phyloP scores from a whole-genome alignment of 2,113 vertebrate genomes.

The Limnothrissa miodon region DNA sequence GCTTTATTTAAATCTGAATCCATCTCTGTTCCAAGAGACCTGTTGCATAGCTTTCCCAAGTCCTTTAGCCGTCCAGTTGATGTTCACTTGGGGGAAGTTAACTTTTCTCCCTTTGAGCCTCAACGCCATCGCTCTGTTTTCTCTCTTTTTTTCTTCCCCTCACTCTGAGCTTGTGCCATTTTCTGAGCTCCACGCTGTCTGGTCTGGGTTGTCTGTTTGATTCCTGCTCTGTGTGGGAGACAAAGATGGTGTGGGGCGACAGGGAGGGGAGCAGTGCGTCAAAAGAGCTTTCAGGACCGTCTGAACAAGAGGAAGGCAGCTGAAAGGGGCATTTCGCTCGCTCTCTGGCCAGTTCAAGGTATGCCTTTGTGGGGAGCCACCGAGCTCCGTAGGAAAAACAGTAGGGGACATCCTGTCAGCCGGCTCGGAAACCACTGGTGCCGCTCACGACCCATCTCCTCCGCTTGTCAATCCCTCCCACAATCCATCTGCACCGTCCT shows the following conservation, averaged over 20 bases:
- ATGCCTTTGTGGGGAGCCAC: constrained; percentile 20
- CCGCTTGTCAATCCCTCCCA: not conserved
- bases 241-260: constrained; percentile 22
- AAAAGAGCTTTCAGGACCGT: constrained; percentile 46
- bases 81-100: not conserved
- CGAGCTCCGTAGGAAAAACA: constrained; percentile 19
- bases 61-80: not conserved
- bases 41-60: not conserved
- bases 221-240: constrained; percentile 48
- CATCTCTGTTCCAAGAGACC: not conserved
- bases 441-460: not conserved
- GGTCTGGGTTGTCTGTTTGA: constrained; percentile 3
- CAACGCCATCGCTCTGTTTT: not conserved
- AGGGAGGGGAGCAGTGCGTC: constrained; percentile 21
- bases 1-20: not conserved
- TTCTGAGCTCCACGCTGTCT: not conserved
- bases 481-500: not conserved
- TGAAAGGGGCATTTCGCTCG: constrained; percentile 35
- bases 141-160: not conserved
- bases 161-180: not conserved
- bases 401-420: constrained; percentile 21
- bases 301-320: constrained; percentile 38
- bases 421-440: not conserved
- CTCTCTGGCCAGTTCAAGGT: constrained; percentile 37
- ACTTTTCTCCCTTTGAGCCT: not conserved